Conservation (phyloP, 2,797 vertebrate genomes). For the Margarornis squamiger region DNA sequence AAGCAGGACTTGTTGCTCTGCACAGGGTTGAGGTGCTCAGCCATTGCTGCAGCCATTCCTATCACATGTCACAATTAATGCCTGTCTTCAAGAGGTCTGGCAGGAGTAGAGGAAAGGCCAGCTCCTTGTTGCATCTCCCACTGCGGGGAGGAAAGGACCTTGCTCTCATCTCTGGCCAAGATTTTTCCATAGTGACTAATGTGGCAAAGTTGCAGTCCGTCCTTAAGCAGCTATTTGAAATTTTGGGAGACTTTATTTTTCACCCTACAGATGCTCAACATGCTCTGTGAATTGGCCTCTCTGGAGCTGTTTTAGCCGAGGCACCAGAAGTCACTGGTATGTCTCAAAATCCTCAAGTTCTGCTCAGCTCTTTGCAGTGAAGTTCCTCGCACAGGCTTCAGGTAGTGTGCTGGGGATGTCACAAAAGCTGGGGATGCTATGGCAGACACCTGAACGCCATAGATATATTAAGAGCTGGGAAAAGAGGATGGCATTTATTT, state of each 20-base stretch:
- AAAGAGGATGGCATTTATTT: neutral
- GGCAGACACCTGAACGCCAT: neutral
- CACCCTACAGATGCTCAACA: neutral
- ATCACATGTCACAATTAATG: neutral
- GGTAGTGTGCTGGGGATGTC: neutral
- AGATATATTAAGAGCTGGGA: neutral
- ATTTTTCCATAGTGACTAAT: neutral
- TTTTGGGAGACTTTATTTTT: neutral
- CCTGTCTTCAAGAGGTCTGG: neutral
- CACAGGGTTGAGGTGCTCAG: neutral
- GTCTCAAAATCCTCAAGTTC: neutral
- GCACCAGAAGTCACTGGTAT: accelerated
- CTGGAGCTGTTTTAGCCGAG: neutral
- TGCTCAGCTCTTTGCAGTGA: neutral
- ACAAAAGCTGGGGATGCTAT: neutral
- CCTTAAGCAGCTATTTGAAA: neutral
- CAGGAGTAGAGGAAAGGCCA: neutral
- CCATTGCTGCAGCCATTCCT: neutral
- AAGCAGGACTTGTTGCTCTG: neutral
- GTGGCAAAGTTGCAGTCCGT: neutral
- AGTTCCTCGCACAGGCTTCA: neutral
- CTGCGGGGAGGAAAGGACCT: neutral
- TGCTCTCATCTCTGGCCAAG: neutral
- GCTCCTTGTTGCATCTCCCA: neutral
- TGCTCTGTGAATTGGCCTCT: neutral